Base-by-base conservation (phyloP, 2,888 invertebrate species). In the Drosophila pseudotakahashii region DNA sequence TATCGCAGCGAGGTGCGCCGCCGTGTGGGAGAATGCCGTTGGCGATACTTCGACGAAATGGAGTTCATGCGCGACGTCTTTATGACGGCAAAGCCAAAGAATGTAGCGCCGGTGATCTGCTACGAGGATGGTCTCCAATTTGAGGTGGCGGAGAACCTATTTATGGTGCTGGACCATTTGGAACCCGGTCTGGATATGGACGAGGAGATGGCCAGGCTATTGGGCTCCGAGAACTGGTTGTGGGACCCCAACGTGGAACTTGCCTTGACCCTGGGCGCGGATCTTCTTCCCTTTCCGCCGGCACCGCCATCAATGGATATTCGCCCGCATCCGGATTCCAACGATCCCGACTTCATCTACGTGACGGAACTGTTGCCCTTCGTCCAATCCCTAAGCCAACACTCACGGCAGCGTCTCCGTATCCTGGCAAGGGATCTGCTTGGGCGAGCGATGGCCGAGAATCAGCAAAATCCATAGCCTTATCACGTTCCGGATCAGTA, bases 11-110 rank as follows among this genome's bases (percentile, higher is more conserved):
- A 30, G 45, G 1, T 45, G n/a, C 30, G 26, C 0, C 45, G 10
- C 9, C 9, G n/a, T n/a, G 11, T 1, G 0, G 4, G 5, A 2
- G 1, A 2, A 10, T 19, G 9, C 3, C 9, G 14, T 4, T 45
- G 45, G 45, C 45, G 5, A 0, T n/a, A 10, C n/a, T 30, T 26
- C 45, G 0, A n/a, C 1, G 9, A 45, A 0, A 45, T 45, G 45
- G 26, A 45, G 26, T 45, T 45, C 26, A 30, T 45, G 26, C 26
- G 45, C 26, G 45, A 9, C 10, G 45, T 45, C 30, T 45, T 45
- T 14, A 1, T n/a, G 10, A 1, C 0, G 7, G 26, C 45, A 7
- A 5, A 0, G 7, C 2, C 5, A 2, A 2, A 9, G 19, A 2
- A 11, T 5, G 2, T 11, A 0, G 9, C 3, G 14, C 9, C 7